A percentile compares a stretch with the other conserved stretches of the same genome.
These are phyloP conservation scores for Zingel zingel DNA, from an alignment of 2,113 vertebrate genomes.

Conservation along the genomic window DNA sequence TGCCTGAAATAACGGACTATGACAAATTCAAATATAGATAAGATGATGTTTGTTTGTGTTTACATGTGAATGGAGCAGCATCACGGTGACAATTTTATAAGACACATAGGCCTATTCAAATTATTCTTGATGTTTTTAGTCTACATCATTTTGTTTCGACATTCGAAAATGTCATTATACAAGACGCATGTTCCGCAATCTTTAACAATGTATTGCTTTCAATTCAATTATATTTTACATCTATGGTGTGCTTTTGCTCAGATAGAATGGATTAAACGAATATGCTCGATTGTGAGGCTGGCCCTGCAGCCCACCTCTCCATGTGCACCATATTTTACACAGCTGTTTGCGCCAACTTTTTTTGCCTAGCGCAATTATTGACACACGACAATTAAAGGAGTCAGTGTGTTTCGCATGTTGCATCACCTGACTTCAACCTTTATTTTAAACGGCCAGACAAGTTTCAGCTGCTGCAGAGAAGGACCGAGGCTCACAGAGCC, in stretches of 20 bases:
- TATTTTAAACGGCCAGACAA: not conserved
- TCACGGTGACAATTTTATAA: not conserved
- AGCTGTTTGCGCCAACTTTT: conserved; percentile 32
- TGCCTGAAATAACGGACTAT: not conserved
- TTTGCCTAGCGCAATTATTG: not conserved
- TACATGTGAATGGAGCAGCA: not conserved
- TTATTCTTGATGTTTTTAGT: fast-evolving
- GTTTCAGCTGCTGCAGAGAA: conserved; percentile 38
- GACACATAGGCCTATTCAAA: not conserved
- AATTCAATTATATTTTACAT: not conserved
- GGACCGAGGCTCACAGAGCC: not conserved
- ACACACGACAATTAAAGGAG: not conserved
- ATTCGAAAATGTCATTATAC: not conserved
- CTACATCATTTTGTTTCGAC: not conserved
- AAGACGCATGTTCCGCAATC: not conserved
- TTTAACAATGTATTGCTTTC: not conserved
- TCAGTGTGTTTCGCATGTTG: not conserved
- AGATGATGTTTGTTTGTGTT: not conserved
- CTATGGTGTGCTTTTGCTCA: not conserved
- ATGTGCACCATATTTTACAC: not conserved
- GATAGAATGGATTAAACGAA: not conserved
- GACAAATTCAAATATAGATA: not conserved
- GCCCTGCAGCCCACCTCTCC: not conserved
- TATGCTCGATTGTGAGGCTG: not conserved
- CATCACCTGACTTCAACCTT: conserved; percentile 10